Base-by-base conservation (phyloP, 2,888 invertebrate species). In the Allacma fusca region DNA sequence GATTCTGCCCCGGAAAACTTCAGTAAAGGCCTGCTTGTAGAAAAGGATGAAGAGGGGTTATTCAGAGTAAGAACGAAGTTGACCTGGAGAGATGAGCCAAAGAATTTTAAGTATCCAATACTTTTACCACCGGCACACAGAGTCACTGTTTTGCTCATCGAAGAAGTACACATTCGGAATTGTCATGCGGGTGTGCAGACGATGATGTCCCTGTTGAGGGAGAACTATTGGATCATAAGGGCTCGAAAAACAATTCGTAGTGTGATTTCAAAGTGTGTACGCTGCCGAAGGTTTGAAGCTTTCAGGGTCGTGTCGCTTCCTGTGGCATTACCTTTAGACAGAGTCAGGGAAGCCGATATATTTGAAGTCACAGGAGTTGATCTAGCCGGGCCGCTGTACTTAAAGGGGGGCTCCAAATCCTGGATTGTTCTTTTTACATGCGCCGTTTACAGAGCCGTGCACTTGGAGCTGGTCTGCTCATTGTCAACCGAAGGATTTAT, bases 321-420 rank as follows among this genome's bases (percentile, higher is more conserved):
- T 1, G 13, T 9, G 1, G 4, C 85, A 0, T 80, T 86, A 34
- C 86, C 85, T 9, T 29, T 79, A 16, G 81, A 86, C 79, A 80
- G 86, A 28, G 83, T 86, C 2, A 78, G 80, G 7, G 81, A 84
- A 75, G 82, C 84, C 1, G 34, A 62, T 7, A 79, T 80, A 23
- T 86, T 86, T 80, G 85, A 86, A 75, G 74, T 85, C 5, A 78
- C 78, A 5, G 87, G 86, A 7, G 79, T 87, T 1, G 86, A 87
- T 78, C 84, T 86, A 40, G 84, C 86, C 5, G 87, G 87, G 0
- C 87, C 87, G 0, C 43, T 87, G 19, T 78, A 64, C 29, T 76
- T 86, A n/a, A 84, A 78, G 71, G 79, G 77, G 26, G 77, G 82
- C 16, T 34, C 34, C n/a, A 81, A 80, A 34, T 67, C 50, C 0